phyloP scores from a whole-genome alignment of 2,888 invertebrate species.

The Cryptus armator region DNA sequence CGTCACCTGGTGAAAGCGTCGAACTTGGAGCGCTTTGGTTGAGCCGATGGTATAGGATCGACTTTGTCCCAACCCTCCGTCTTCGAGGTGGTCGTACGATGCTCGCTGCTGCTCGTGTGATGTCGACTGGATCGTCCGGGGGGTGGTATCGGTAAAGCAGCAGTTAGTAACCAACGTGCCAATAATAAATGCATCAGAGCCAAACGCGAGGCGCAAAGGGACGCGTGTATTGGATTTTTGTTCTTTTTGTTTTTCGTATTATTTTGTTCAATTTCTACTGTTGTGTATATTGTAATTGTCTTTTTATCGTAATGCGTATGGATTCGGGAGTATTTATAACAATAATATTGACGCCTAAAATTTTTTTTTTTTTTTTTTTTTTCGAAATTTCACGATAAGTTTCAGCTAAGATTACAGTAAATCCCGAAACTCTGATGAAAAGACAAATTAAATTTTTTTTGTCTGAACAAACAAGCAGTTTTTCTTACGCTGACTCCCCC shows the following conservation, averaged over 20 bases:
- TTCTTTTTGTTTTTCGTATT: conserved; percentile 70
- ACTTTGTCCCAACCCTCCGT: conserved; percentile 82
- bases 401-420: too few species aligned
- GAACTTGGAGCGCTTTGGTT: conserved; percentile 82
- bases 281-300: background rate
- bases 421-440: too few species aligned
- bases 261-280: conserved; percentile 16
- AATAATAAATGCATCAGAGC: conserved; percentile 72
- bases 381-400: too few species aligned
- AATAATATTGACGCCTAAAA: too few species aligned
- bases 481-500: too few species aligned
- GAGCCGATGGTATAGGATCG: conserved; percentile 79
- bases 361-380: too few species aligned
- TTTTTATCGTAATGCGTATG: background rate
- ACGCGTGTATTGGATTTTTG: conserved; percentile 73
- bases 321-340: too few species aligned
- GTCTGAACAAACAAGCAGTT: too few species aligned
- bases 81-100: conserved; percentile 83
- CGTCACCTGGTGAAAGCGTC: conserved; percentile 85
- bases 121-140: conserved; percentile 79
- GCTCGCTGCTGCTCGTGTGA: conserved; percentile 84
- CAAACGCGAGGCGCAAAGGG: conserved; percentile 72
- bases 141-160: conserved; percentile 56
- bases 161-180: conserved; percentile 81
- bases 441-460: too few species aligned